Conservation (phyloP, 2,888 invertebrate species). For the Nowickia ferox region DNA sequence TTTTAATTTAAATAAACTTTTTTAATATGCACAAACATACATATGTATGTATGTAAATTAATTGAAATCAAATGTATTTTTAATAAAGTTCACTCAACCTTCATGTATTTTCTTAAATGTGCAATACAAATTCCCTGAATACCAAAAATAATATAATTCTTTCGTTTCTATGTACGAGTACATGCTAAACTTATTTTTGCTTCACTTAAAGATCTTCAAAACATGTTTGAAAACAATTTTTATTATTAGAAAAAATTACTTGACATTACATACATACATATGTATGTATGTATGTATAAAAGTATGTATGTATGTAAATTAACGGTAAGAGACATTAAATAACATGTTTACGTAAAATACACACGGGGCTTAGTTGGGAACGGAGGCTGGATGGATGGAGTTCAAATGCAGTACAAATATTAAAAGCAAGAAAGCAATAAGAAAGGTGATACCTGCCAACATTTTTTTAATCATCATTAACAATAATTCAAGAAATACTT, state of each 20-base stretch:
- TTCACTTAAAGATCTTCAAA: slow-evolving; percentile 38
- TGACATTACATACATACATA: slow-evolving; percentile 35
- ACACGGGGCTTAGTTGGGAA: slow-evolving; percentile 35
- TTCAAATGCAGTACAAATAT: slow-evolving; percentile 25
- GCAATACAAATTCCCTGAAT: slow-evolving; percentile 65
- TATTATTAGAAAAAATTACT: slow-evolving; percentile 72
- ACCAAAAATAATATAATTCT: slow-evolving; percentile 60
- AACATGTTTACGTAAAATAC: slow-evolving; percentile 31
- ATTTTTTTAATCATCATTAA: slow-evolving; percentile 82
- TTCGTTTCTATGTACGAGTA: not conserved
- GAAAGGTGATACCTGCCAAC: slow-evolving; percentile 63
- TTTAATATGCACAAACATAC: not conserved
- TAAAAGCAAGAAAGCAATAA: slow-evolving; percentile 60
- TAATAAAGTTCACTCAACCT: slow-evolving; percentile 66
- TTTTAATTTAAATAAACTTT: slow-evolving; percentile 6
- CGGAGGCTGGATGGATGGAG: slow-evolving; percentile 16
- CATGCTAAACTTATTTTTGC: not conserved
- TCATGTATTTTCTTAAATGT: not conserved
- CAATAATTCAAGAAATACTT: slow-evolving; percentile 81
- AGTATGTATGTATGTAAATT: no score
- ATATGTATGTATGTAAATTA: slow-evolving; percentile 4
- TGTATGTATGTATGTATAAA: no score
- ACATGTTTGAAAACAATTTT: slow-evolving; percentile 69
- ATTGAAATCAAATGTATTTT: slow-evolving; percentile 9
- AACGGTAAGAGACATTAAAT: slow-evolving; percentile 28